A percentile compares a stretch with the other conserved stretches of the same genome.
phyloP scores from a whole-genome alignment of 2,113 vertebrate genomes.

The Rhynchomys soricoides region DNA sequence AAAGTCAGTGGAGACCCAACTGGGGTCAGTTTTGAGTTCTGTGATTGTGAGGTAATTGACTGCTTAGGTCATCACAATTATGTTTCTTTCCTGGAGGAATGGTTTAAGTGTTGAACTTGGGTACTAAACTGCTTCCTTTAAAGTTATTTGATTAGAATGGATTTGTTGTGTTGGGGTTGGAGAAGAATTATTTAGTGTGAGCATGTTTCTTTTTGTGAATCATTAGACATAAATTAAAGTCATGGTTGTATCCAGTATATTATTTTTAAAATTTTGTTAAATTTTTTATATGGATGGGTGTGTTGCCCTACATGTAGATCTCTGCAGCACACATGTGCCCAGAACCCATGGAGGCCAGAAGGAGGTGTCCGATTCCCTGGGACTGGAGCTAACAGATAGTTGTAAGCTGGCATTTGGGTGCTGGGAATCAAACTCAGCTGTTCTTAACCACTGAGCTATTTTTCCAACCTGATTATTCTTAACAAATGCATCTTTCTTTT shows the following conservation, averaged over 20 bases:
- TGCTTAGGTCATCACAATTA: slow-evolving; percentile 5
- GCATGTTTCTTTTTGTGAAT: slow-evolving; percentile 44
- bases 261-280: background rate
- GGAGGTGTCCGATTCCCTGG: background rate
- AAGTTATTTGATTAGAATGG: slow-evolving; percentile 27
- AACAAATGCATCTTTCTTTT: slow-evolving; percentile 17
- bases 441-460: background rate
- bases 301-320: background rate
- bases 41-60: background rate
- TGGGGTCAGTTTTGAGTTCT: slow-evolving; percentile 11
- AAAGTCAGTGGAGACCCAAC: background rate
- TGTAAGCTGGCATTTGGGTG: background rate
- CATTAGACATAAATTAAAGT: slow-evolving; percentile 10
- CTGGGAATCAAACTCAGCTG: background rate
- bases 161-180: slow-evolving; percentile 28
- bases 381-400: background rate
- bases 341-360: background rate
- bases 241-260: background rate
- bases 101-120: background rate
- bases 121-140: slow-evolving; percentile 29
- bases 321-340: background rate
- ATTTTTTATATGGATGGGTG: background rate
- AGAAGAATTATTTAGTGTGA: slow-evolving; percentile 34
- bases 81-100: slow-evolving; percentile 27
- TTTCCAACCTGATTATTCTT: background rate